Conservation (phyloP, 2,888 invertebrate species). For the Sympetrum striolatum region DNA sequence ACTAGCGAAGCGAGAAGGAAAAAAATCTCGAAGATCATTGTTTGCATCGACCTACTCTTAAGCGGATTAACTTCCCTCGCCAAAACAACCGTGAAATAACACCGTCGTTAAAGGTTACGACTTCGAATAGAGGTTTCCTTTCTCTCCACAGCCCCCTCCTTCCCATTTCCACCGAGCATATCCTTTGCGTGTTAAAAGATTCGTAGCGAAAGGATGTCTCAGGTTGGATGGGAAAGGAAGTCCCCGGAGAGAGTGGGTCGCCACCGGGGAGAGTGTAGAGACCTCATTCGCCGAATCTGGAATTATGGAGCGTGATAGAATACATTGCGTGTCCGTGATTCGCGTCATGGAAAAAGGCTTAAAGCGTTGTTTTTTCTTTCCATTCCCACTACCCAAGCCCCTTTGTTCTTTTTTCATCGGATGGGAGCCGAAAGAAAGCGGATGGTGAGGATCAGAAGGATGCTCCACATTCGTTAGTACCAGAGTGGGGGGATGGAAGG, state of each 20-base stretch:
- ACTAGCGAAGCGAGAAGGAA: not conserved
- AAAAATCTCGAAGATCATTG: not conserved
- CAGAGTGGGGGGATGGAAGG: too few species aligned
- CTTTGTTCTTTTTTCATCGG: not conserved
- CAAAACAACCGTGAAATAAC: not conserved
- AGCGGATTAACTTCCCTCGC: not conserved
- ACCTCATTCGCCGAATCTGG: not conserved
- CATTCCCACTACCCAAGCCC: not conserved
- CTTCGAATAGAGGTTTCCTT: not conserved
- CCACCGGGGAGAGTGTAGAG: not conserved
- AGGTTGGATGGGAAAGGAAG: not conserved
- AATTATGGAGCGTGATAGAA: not conserved
- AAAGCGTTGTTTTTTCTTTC: not conserved
- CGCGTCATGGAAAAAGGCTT: not conserved
- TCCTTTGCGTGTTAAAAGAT: not conserved
- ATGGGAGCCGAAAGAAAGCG: not conserved
- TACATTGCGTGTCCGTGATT: not conserved
- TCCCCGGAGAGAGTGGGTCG: not conserved
- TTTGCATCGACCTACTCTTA: not conserved
- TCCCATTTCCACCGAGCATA: not conserved
- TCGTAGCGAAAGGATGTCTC: not conserved
- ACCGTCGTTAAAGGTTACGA: not conserved
- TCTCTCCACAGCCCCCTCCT: not conserved
- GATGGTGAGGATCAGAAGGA: not conserved
- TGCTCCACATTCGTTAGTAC: not conserved